Evolutionary conservation across 35 echinoderm and acorn worm genomes (phyloP).

Genomic region (Ophioderma brevispina): DNA sequence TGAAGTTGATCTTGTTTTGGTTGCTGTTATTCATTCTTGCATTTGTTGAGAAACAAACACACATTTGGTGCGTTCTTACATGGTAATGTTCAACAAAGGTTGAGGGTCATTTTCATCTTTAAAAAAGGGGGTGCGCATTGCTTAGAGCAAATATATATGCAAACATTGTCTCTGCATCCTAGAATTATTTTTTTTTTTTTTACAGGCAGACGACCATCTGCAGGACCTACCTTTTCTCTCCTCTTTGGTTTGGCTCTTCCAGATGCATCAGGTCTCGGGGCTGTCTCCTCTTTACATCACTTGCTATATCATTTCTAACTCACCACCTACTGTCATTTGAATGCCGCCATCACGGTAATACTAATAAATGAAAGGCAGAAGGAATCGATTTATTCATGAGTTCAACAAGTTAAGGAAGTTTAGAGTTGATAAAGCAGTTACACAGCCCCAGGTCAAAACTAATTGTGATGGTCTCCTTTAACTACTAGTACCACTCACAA

Average conservation of each 20-base stretch:
- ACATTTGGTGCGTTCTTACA: too few species aligned
- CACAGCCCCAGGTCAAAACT: not conserved
- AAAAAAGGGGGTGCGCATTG: not conserved
- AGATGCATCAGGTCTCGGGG: not conserved
- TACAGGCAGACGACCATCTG: too few species aligned
- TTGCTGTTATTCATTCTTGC: too few species aligned
- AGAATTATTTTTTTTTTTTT: not conserved
- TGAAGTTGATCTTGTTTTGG: too few species aligned
- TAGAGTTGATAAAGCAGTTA: too few species aligned
- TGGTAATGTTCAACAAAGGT: not conserved
- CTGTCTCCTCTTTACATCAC: constrained; percentile 4
- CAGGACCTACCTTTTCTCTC: not conserved
- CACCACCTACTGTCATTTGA: not conserved
- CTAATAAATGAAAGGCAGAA: too few species aligned
- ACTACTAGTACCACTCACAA: not conserved
- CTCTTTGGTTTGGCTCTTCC: not conserved
- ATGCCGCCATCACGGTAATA: too few species aligned
- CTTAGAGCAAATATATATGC: not conserved
- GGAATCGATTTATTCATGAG: too few species aligned
- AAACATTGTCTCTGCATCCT: not conserved
- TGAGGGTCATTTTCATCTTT: not conserved
- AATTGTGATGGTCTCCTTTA: not conserved
- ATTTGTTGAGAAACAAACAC: too few species aligned
- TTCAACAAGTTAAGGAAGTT: too few species aligned
- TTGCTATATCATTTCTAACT: not conserved